Evolutionary conservation across 1,140 invertebrate species (phyloP).

Genomic region (Luehdorfia chinensis): DNA sequence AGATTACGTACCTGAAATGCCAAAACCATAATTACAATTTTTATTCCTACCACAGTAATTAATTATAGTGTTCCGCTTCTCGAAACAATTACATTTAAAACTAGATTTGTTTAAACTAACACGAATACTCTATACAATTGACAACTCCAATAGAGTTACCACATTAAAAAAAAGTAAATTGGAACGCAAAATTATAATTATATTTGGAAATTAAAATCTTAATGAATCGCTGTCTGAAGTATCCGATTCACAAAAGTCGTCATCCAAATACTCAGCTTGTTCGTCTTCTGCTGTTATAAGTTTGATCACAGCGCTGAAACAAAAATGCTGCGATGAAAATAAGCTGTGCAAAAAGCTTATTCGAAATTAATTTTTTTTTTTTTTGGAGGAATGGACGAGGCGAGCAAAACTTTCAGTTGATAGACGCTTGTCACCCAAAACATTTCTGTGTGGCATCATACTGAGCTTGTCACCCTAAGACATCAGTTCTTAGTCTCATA

Average conservation of each 20-base stretch:
- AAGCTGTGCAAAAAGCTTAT: not conserved
- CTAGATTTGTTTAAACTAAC: no score
- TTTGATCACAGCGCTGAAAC: slow-evolving; percentile 54
- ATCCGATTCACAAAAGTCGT: slow-evolving; percentile 38
- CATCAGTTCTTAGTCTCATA: no score
- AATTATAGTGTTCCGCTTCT: not conserved
- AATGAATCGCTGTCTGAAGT: slow-evolving; percentile 26
- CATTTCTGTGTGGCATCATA: slow-evolving; percentile 3
- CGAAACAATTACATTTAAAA: not conserved
- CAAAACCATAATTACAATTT: slow-evolving; percentile 27
- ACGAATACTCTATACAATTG: not conserved
- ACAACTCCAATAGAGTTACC: slow-evolving; percentile 19
- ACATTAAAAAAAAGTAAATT: slow-evolving; percentile 16
- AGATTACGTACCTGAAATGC: slow-evolving; percentile 28
- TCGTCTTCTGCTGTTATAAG: slow-evolving; percentile 66
- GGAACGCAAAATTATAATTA: slow-evolving; percentile 10
- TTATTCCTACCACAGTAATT: no score
- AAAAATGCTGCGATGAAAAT: slow-evolving; percentile 19
- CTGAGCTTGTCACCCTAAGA: no score
- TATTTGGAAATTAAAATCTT: slow-evolving; percentile 13
- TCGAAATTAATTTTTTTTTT: not conserved
- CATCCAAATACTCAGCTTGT: slow-evolving; percentile 41
- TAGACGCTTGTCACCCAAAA: no score
- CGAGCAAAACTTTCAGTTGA: no score
- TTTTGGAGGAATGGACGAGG: no score